Conservation (phyloP, 2,113 vertebrate genomes). For the Terrapene triunguis region DNA sequence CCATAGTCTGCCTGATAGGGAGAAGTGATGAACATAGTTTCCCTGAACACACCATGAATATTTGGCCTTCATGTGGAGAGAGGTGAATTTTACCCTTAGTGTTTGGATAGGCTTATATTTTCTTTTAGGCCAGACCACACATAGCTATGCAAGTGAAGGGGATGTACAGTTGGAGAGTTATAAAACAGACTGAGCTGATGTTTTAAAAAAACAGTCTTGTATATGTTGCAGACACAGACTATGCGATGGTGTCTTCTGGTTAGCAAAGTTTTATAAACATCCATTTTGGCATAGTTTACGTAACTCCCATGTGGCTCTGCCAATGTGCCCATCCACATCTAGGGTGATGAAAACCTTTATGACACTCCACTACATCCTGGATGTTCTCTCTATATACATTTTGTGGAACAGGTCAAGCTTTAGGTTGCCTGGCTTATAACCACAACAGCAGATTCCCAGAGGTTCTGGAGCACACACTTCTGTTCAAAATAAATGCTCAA, state of each 20-base stretch:
- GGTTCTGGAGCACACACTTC: background rate
- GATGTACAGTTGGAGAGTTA: background rate
- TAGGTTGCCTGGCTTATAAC: background rate
- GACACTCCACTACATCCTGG: background rate
- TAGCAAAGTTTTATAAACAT: background rate
- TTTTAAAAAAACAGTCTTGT: background rate
- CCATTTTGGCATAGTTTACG: no score
- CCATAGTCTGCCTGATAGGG: background rate
- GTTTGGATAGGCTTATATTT: background rate
- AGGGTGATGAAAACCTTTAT: background rate
- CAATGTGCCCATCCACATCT: background rate
- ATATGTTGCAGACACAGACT: background rate
- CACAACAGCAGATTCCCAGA: background rate
- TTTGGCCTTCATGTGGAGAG: background rate
- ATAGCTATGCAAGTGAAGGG: background rate
- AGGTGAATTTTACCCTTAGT: background rate
- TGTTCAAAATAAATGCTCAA: background rate
- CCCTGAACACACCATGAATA: background rate
- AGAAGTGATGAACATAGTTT: background rate
- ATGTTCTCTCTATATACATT: background rate
- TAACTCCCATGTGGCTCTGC: background rate
- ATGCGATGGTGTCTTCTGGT: background rate
- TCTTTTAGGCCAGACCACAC: background rate
- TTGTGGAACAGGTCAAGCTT: background rate
- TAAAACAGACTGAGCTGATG: background rate